Evolutionary conservation across 2,797 vertebrate genomes (phyloP), one percentile per base, ranked within the genome.

Genomic region (Silurus lanzhouensis): DNA sequence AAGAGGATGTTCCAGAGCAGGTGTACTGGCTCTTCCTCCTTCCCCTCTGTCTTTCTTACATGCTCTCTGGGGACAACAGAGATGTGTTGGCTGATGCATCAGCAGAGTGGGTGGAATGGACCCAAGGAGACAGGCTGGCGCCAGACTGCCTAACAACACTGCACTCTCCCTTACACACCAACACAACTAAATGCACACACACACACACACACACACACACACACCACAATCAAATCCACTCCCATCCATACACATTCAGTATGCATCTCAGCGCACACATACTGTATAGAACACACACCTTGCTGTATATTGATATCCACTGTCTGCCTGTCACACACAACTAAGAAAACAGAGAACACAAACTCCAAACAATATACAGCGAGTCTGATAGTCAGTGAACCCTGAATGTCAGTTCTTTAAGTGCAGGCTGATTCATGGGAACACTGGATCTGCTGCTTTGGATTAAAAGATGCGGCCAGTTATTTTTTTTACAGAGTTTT

Each of bases 11-110:
- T 94, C 93, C 94, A 93, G 91, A 92, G 92, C 95, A 95, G 94
- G 94, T 95, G 92, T 92, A 93, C 92, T 91, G 89, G 93, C 93
- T 94, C 91, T 93, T 90, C 92, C 63, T 75, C 19, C 94, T 91
- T 91, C n/a, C 92, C 93, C 89, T 92, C 90, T 93, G 38, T 76
- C 83, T 78, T 74, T 74, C 81, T 85, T 64, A 76, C 82, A 81
- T 55, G 92, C 92, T 93, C 92, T 92, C 93, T 92, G 90, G 94
- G 94, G 93, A 93, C 91, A 89, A 91, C 93, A 93, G 94, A 94
- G 93, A 95, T 94, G 93, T 93, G 94, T 94, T 93, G 94, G 93
- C 94, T 94, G 94, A 94, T 96, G 94, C 95, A 95, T 95, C 95
- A 94, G 94, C 91, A 93, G 93, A 93, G 88, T 92, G 82, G 90